Conservation (phyloP, 2,888 invertebrate species). For the Lamellibrachia columna region DNA sequence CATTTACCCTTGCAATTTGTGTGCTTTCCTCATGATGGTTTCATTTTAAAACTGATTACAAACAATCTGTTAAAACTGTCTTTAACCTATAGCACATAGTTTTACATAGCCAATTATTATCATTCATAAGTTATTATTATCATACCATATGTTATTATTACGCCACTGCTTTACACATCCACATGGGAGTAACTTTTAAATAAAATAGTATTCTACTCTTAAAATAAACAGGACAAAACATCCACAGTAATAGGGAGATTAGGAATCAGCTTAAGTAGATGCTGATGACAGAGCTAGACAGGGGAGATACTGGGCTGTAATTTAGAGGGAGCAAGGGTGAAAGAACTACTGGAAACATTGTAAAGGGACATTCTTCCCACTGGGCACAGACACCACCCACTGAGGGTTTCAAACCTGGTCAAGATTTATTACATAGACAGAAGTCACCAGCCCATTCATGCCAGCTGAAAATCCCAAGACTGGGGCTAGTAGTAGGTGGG, state of each 20-base stretch:
- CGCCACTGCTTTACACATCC: too few relatives aligned
- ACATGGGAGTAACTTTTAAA: neutral
- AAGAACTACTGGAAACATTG: neutral
- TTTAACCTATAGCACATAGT: neutral
- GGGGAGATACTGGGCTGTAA: neutral
- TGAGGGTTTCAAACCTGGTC: neutral
- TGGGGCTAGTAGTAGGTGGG: too few relatives aligned
- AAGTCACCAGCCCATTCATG: neutral
- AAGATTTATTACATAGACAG: neutral
- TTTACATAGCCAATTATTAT: neutral
- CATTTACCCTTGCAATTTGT: too few relatives aligned
- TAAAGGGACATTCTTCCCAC: neutral
- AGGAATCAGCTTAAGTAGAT: neutral
- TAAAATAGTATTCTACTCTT: neutral
- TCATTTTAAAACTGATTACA: too few relatives aligned
- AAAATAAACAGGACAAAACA: neutral
- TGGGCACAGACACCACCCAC: neutral
- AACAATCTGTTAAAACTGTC: too few relatives aligned
- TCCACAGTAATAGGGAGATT: neutral
- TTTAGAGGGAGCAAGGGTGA: neutral
- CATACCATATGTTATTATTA: neutral
- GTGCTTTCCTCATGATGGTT: too few relatives aligned
- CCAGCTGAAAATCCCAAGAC: neutral
- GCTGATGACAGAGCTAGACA: neutral
- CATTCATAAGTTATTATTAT: neutral